phyloP scores from a whole-genome alignment of 2,797 vertebrate species.

The Etheostoma nigrum region DNA sequence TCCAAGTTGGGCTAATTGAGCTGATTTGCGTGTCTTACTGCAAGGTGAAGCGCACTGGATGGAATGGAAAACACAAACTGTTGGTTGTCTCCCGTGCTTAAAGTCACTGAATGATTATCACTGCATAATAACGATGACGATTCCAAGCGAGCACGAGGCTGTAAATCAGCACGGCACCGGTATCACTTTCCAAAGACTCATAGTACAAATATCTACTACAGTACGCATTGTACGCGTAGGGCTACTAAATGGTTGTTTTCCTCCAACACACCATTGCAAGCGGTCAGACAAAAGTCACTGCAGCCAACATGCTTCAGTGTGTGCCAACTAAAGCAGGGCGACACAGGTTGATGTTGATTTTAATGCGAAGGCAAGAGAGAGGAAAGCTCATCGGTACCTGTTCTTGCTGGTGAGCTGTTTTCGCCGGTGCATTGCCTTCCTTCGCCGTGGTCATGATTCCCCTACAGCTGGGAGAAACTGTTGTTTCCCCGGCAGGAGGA shows the following conservation, averaged over 20 bases:
- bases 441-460: constrained; percentile 95
- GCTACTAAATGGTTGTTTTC: background rate
- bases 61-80: constrained; percentile 4
- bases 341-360: constrained; percentile 23
- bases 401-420: constrained; percentile 92
- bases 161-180: background rate
- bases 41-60: constrained; percentile 58
- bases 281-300: constrained; percentile 36
- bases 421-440: constrained; percentile 89
- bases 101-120: constrained; percentile 41
- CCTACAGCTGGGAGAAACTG: constrained; percentile 65
- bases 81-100: constrained; percentile 32
- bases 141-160: background rate
- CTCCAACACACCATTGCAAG: background rate
- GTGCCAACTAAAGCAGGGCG: background rate
- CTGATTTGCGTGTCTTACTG: constrained; percentile 39
- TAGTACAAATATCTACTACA: background rate
- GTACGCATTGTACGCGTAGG: background rate
- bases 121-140: background rate
- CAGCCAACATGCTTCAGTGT: constrained; percentile 17
- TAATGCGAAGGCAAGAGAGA: background rate
- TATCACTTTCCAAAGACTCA: constrained; percentile 16
- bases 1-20: constrained; percentile 43
- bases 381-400: constrained; percentile 86
- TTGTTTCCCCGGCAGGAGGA: constrained; percentile 43